Base-by-base conservation (phyloP, 2,113 vertebrate species). In the Anarrhichthys ocellatus region DNA sequence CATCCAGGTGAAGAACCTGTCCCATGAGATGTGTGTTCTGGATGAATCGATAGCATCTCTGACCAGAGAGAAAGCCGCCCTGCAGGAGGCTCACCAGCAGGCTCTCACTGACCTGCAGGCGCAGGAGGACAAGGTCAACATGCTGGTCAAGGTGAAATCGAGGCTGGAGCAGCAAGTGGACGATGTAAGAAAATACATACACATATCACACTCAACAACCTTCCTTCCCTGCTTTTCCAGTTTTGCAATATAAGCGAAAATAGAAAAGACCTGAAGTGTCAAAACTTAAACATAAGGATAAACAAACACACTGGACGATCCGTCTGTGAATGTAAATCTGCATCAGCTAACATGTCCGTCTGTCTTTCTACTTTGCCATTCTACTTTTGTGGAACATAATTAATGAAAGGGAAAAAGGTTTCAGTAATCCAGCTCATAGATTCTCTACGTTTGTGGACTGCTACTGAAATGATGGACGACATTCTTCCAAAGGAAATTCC, bases 61-160 rank as follows among this genome's bases (percentile, higher is more conserved):
- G 85, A 93, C 83, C 40, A 96, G 94, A 88, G 96, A 96, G 89
- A 96, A 95, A 72, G 94, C 91, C 5, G 94, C 93, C 3, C 88
- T 96, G 65, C 94, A 95, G 86, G 96, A 97, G 64, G 95, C 95
- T 71, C 95, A 96, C 75, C 95, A 96, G 90, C 96, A 96, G 88
- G 94, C 91, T 24, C 88, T 97, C 71, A 94, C 92, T 29, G 96
- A 97, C 73, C 92, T 97, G 2, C 95, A 95, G 65, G 91, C 83
- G 0, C 96, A 97, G 66, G 96, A 97, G 73, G 96, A 97, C 92
- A 96, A 96, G 67, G 95, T 96, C 87, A 95, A 95, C 88, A 93
- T 94, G 63, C 79, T 97, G 84, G 93, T 91, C 72, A 96, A 97
- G 89, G 91, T 92, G 18, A 96, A 96, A 67, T 48, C 90, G 46